These are phyloP conservation scores for Amblyopsis hoosieri DNA, from an alignment of 2,797 vertebrate genomes.

Conservation along the genomic window DNA sequence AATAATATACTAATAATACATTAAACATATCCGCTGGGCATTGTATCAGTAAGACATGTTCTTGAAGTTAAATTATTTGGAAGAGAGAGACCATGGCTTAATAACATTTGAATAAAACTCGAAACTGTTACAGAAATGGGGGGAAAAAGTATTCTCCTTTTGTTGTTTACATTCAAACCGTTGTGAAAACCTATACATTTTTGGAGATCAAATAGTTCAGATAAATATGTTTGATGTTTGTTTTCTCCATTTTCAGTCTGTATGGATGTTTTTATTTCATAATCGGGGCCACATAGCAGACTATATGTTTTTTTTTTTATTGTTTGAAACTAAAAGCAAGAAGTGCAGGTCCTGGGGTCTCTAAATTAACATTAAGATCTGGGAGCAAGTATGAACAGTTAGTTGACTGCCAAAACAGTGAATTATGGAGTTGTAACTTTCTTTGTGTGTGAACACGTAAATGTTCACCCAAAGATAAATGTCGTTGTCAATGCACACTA, in stretches of 20 bases:
- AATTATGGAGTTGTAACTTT: neutral
- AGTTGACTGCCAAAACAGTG: neutral
- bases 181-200: slow-evolving; percentile 8
- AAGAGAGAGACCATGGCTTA: slow-evolving; percentile 1
- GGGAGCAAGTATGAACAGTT: neutral
- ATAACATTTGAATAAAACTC: neutral
- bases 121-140: slow-evolving; percentile 9
- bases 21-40: slow-evolving; percentile 21
- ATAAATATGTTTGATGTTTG: slow-evolving; percentile 4
- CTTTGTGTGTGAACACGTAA: neutral
- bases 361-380: neutral
- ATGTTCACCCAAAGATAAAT: slow-evolving; percentile 3
- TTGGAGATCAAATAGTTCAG: slow-evolving; percentile 8
- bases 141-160: slow-evolving; percentile 11
- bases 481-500: slow-evolving; percentile 1
- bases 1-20: slow-evolving; percentile 12
- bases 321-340: neutral
- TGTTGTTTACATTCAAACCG: slow-evolving; percentile 39
- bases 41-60: slow-evolving; percentile 6
- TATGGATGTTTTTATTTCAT: neutral
- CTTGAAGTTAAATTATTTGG: neutral
- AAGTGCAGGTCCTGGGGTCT: neutral
- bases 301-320: no score
- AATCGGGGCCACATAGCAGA: no score
- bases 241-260: slow-evolving; percentile 9